Conservation (phyloP, 2,888 invertebrate species). For the Papilio gigon region DNA sequence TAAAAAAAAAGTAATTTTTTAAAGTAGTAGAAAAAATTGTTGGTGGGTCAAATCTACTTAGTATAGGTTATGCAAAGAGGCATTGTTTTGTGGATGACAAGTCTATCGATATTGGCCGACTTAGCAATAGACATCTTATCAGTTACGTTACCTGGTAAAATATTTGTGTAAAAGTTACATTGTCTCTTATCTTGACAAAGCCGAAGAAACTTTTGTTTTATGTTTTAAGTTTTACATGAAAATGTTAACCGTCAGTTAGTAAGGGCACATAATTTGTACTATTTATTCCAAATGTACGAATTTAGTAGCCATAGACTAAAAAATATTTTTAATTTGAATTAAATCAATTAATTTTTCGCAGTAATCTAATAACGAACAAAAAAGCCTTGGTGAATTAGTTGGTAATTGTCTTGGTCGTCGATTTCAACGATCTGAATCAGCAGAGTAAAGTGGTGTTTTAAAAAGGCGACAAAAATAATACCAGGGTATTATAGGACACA, state of each 20-base stretch:
- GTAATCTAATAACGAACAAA: too few relatives aligned
- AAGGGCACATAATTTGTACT: neutral
- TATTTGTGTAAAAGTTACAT: conserved; percentile 2
- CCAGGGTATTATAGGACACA: neutral
- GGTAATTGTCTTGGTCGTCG: neutral
- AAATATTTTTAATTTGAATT: too few relatives aligned
- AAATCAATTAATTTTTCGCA: too few relatives aligned
- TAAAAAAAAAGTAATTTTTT: too few relatives aligned
- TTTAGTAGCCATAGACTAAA: neutral
- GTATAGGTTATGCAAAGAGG: neutral
- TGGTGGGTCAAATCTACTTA: neutral
- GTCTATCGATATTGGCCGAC: neutral
- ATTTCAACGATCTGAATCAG: neutral
- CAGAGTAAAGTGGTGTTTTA: neutral
- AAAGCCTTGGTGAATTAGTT: too few relatives aligned
- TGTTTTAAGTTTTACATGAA: neutral
- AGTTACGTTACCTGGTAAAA: conserved; percentile 10
- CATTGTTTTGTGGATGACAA: neutral
- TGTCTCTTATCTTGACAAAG: conserved; percentile 12
- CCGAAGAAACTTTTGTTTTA: neutral
- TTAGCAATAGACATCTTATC: conserved; percentile 6
- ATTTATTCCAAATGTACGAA: neutral
- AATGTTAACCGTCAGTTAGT: neutral
- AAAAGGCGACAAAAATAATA: neutral
- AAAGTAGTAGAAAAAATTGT: neutral